Evolutionary conservation across 2,797 vertebrate species (phyloP).

Genomic region (Enteromius argenteus): DNA sequence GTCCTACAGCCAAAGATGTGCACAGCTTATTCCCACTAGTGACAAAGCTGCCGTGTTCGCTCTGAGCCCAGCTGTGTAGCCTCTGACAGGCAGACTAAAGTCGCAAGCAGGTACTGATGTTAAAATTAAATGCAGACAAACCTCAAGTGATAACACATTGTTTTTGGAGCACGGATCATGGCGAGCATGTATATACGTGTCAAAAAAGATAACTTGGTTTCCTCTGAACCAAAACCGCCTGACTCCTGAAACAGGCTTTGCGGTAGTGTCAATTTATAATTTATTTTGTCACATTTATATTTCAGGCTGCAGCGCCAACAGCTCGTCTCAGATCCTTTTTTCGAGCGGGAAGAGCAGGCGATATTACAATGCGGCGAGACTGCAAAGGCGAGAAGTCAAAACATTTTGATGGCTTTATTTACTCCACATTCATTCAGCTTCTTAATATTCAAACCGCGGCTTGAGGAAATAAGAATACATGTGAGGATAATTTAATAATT

Average conservation of each 20-base stretch:
- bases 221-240: constrained; percentile 68
- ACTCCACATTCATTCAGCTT: constrained; percentile 21
- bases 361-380: constrained; percentile 34
- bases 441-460: constrained; percentile 38
- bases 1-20: constrained; percentile 56
- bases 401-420: constrained; percentile 49
- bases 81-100: constrained; percentile 50
- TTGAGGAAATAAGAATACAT: constrained; percentile 52
- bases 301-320: constrained; percentile 54
- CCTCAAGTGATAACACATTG: constrained; percentile 66
- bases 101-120: constrained; percentile 61
- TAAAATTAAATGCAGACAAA: constrained; percentile 64
- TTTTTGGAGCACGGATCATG: constrained; percentile 68
- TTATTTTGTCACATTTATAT: constrained; percentile 71
- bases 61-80: constrained; percentile 45
- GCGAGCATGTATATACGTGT: constrained; percentile 68
- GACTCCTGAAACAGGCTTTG: constrained; percentile 57
- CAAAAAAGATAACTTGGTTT: constrained; percentile 70
- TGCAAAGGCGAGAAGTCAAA: constrained; percentile 53
- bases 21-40: constrained; percentile 54
- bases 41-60: constrained; percentile 50
- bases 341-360: constrained; percentile 21
- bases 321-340: constrained; percentile 38
- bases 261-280: constrained; percentile 65
- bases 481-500: constrained; percentile 58